Base-by-base conservation (phyloP, 2,888 invertebrate genomes). In the Ganaspis brasiliensis region DNA sequence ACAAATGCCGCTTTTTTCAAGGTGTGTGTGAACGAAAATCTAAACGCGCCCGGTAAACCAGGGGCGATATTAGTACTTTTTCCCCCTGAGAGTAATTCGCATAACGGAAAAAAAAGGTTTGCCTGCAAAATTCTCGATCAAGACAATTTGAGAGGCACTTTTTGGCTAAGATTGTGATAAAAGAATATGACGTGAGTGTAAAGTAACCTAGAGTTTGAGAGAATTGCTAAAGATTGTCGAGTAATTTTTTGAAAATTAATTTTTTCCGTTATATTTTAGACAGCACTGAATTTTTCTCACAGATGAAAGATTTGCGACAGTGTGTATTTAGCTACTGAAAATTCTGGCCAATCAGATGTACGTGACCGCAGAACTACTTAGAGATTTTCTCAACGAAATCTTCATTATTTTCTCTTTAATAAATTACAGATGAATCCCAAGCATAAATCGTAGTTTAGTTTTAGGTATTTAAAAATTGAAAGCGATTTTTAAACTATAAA, bases 1-100 rank as follows among this genome's bases (percentile, higher is more conserved):
- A 21, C 45, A 10, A 45, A 40, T 24, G 16, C 52, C 52, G 52
- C 52, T 19, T 59, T 21, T 40, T 45, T 45, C n/a, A 3, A 45
- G 84, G 85, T 87, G 81, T 83, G 83, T 85, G 87, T 83, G 85
- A 86, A 84, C 79, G 74, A 63, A 40, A 63, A 63, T 63, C 37
- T 40, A 21, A 63, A 21, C 63, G 63, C 21, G 40, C 63, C 63
- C 37, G 37, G 63, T 63, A 19, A 37, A 14, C 40, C 63, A 40
- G 37, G 21, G 21, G 2, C 21, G 63, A 1, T 6, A 3, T 2
- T 63, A 63, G 14, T 21, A 21, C 19, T 63, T 14, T 21, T 8
- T 14, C 16, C 12, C 21, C 19, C 35, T 10, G 8, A 19, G 9
- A 9, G 8, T 2, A 1, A 14, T 63, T 40, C 9, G n/a, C 19